Conservation (phyloP, 2,113 vertebrate genomes). For the Hirundichthys speculiger region DNA sequence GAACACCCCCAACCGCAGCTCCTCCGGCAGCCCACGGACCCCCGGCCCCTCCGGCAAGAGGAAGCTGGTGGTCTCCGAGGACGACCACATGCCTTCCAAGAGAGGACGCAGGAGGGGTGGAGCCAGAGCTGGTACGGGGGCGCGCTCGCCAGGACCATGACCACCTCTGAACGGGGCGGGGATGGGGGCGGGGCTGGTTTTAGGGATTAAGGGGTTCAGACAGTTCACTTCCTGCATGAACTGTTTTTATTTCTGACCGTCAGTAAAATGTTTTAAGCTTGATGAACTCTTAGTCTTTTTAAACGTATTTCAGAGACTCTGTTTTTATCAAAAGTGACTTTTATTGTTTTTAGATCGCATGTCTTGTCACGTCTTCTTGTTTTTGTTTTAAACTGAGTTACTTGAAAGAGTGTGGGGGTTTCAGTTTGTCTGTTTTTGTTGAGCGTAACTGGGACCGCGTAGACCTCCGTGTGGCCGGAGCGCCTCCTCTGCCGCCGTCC, state of each 20-base stretch:
- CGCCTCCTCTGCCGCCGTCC: conserved; percentile 24
- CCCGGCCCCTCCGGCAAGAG: conserved; percentile 86
- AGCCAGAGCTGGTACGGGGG: conserved; percentile 82
- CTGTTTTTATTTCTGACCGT: no score
- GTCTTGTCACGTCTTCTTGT: background rate
- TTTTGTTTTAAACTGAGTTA: no score
- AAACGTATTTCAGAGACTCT: background rate
- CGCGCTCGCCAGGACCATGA: background rate
- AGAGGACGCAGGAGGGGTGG: conserved; percentile 86
- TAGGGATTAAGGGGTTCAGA: no score
- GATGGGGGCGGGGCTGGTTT: no score
- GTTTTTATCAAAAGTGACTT: background rate
- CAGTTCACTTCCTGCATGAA: no score
- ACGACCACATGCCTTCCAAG: conserved; percentile 86
- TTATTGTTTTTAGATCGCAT: background rate
- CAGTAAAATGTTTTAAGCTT: no score
- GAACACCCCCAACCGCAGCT: conserved; percentile 75
- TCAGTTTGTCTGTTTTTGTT: conserved; percentile 7
- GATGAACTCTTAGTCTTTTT: background rate
- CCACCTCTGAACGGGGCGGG: accelerated
- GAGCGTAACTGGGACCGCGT: conserved; percentile 16
- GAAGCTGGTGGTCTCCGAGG: conserved; percentile 85
- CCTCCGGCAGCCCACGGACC: conserved; percentile 78
- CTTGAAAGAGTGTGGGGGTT: no score
- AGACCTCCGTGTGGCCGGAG: background rate